phyloP scores from a whole-genome alignment of 2,797 vertebrate genomes.

The Coluber constrictor region DNA sequence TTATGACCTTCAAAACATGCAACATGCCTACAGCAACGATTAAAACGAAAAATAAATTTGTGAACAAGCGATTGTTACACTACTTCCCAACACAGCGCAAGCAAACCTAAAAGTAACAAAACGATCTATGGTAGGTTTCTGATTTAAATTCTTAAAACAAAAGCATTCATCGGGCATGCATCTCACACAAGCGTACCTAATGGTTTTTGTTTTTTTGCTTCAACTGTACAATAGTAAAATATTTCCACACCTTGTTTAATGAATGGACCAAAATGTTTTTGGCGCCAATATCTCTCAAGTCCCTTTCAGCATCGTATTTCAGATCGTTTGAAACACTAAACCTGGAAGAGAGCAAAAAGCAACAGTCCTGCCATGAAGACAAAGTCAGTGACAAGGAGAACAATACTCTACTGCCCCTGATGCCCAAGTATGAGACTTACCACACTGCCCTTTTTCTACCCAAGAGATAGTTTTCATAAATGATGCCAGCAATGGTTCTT shows the following conservation, averaged over 20 bases:
- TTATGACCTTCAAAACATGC: background rate
- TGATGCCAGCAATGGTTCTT: slow-evolving; percentile 94
- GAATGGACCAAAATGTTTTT: slow-evolving; percentile 97
- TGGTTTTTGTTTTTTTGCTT: slow-evolving; percentile 19
- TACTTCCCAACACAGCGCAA: too few relatives aligned
- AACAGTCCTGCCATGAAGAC: background rate
- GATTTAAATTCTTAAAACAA: background rate
- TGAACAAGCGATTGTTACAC: background rate
- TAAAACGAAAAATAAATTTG: background rate
- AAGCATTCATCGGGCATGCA: slow-evolving; percentile 15
- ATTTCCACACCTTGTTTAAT: slow-evolving; percentile 89
- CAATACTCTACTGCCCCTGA: fast-evolving
- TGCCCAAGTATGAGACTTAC: slow-evolving; percentile 68
- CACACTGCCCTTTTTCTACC: slow-evolving; percentile 97
- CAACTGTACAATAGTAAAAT: slow-evolving; percentile 58
- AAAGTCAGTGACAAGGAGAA: background rate
- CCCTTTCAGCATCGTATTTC: slow-evolving; percentile 96
- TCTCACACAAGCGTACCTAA: slow-evolving; percentile 58
- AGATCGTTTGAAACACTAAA: slow-evolving; percentile 98
- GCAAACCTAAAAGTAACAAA: background rate
- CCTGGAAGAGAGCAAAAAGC: slow-evolving; percentile 69
- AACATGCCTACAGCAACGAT: background rate
- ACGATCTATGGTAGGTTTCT: background rate
- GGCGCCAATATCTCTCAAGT: slow-evolving; percentile 94
- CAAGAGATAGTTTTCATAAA: slow-evolving; percentile 96